Conservation (phyloP, 2,888 invertebrate genomes). For the Coleophora deauratella region DNA sequence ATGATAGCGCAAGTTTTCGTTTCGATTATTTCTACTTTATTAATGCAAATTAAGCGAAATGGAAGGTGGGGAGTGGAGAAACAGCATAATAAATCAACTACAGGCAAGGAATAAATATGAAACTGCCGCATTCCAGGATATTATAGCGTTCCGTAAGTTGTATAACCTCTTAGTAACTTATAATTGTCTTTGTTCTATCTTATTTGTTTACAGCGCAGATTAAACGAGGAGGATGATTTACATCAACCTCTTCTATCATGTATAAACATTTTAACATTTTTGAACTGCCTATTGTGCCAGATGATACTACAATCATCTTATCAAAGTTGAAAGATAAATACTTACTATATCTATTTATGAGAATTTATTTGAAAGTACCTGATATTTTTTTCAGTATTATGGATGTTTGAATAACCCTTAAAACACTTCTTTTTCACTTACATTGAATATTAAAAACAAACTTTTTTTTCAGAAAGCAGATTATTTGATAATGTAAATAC, state of each 20-base stretch:
- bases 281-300: too few relatives aligned
- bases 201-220: slow-evolving; percentile 23
- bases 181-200: slow-evolving; percentile 18
- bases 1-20: slow-evolving; percentile 33
- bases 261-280: too few relatives aligned
- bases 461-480: slow-evolving; percentile 82
- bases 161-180: slow-evolving; percentile 37
- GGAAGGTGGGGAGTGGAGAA: slow-evolving; percentile 78
- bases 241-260: too few relatives aligned
- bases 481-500: slow-evolving; percentile 88
- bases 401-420: too few relatives aligned
- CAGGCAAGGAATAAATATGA: slow-evolving; percentile 84
- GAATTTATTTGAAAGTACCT: too few relatives aligned
- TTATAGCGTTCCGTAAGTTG: slow-evolving; percentile 87
- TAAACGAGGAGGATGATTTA: background rate
- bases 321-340: too few relatives aligned
- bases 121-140: slow-evolving; percentile 83
- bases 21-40: slow-evolving; percentile 27
- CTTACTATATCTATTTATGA: too few relatives aligned
- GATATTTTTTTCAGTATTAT: too few relatives aligned
- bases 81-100: slow-evolving; percentile 79
- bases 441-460: too few relatives aligned
- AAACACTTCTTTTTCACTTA: too few relatives aligned
- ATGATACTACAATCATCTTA: too few relatives aligned
- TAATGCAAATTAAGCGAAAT: slow-evolving; percentile 35